These are phyloP conservation scores for Anolis apletophallus DNA, from an alignment of 2,797 vertebrate genomes.

Conservation along the genomic window DNA sequence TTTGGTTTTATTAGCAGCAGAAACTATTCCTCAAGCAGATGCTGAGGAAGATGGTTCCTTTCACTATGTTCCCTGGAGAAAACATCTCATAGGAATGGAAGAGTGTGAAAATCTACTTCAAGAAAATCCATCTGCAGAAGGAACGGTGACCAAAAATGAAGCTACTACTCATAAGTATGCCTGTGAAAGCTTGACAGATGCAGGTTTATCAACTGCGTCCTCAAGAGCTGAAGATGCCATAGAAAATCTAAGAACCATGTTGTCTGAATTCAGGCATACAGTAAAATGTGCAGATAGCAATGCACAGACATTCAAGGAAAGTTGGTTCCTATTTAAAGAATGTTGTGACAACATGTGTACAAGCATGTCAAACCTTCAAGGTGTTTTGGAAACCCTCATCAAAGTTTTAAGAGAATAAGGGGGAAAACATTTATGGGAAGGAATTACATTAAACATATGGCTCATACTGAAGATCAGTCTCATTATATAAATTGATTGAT, in stretches of 20 bases:
- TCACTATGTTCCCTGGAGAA: slow-evolving; percentile 35
- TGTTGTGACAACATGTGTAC: slow-evolving; percentile 33
- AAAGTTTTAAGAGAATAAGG: slow-evolving; percentile 14
- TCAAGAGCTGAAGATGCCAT: neutral
- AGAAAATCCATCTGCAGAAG: neutral
- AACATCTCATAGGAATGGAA: slow-evolving; percentile 18
- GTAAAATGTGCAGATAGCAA: neutral
- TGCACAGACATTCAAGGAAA: neutral
- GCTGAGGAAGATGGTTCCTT: neutral
- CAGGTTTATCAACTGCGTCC: neutral
- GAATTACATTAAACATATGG: neutral
- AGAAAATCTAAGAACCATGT: slow-evolving; percentile 16
- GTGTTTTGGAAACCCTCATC: slow-evolving; percentile 17
- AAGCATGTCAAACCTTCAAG: slow-evolving; percentile 31
- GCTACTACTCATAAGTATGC: neutral
- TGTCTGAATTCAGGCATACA: neutral
- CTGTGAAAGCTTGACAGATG: neutral
- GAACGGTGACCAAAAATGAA: neutral
- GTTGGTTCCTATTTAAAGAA: slow-evolving; percentile 1
- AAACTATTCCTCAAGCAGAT: neutral
- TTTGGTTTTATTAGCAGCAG: neutral
- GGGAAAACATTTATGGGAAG: neutral
- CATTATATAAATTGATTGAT: neutral
- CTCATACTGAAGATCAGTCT: neutral
- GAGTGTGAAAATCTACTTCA: neutral